Conservation (phyloP, 2,888 invertebrate genomes). For the Drosophila cognata region DNA sequence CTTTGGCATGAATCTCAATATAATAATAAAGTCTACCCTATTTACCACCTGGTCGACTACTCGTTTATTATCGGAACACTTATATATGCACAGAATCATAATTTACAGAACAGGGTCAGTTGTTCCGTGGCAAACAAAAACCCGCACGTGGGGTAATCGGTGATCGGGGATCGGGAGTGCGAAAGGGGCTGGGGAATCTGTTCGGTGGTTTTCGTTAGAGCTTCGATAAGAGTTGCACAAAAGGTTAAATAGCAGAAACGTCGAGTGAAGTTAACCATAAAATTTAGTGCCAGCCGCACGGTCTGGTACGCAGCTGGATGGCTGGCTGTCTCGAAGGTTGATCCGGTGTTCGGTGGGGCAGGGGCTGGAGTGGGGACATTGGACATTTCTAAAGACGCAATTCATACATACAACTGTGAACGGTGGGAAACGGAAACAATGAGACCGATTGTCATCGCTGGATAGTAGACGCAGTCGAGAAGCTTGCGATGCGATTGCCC, state of each 20-base stretch:
- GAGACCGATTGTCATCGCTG: constrained; percentile 82
- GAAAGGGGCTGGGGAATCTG: constrained; percentile 11
- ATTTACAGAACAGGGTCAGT: constrained; percentile 30
- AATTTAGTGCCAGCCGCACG: constrained; percentile 64
- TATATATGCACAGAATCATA: constrained; percentile 44
- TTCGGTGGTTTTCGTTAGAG: constrained; percentile 34
- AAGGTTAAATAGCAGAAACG: constrained; percentile 74
- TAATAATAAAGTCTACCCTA: constrained; percentile 20
- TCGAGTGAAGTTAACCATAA: constrained; percentile 69
- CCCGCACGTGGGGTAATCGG: constrained; percentile 60
- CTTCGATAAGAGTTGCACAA: constrained; percentile 62
- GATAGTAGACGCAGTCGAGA: constrained; percentile 54
- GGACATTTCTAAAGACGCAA: constrained; percentile 66
- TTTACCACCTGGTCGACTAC: constrained; percentile 13
- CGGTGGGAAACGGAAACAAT: constrained; percentile 82
- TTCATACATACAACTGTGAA: constrained; percentile 53
- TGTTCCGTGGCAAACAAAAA: constrained; percentile 41
- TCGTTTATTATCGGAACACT: constrained; percentile 62
- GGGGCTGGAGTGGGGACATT: neutral
- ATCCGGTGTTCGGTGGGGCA: constrained; percentile 5
- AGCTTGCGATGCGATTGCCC: constrained; percentile 51
- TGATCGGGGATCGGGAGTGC: constrained; percentile 12
- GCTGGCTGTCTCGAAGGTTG: constrained; percentile 41
- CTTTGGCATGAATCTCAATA: constrained; percentile 18
- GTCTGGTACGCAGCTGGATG: constrained; percentile 64